Percentiles rank a stretch among this genome's conserved stretches.
Evolutionary conservation across 2,113 vertebrate genomes (phyloP).

Genomic region (Corythornis vintsioides): DNA sequence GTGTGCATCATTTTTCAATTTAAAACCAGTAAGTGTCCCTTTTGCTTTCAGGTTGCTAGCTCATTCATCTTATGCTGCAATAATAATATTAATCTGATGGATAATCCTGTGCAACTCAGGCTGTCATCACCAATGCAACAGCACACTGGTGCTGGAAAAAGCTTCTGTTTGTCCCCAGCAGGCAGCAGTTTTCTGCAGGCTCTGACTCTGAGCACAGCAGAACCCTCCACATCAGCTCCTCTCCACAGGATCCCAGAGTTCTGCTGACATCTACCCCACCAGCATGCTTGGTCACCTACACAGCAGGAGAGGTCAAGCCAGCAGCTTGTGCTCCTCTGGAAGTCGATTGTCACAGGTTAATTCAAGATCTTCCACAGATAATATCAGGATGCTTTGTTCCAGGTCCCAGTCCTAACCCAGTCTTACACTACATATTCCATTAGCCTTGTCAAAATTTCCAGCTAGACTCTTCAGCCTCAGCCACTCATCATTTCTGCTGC

Average conservation of each 20-base stretch:
- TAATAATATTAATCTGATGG: neutral
- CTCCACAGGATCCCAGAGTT: neutral
- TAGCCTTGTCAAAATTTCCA: neutral
- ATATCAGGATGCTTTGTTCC: neutral
- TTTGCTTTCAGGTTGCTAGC: neutral
- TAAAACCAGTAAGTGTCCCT: neutral
- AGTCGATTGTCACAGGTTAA: neutral
- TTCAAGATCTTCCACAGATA: neutral
- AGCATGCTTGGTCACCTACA: accelerated
- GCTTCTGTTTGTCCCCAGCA: neutral
- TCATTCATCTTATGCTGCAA: neutral
- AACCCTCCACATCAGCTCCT: neutral
- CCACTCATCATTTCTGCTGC: neutral
- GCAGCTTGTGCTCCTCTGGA: neutral
- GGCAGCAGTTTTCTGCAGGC: neutral
- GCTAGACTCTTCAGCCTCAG: neutral
- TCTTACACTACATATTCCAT: neutral
- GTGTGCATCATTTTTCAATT: neutral
- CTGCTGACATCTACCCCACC: accelerated
- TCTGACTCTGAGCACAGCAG: neutral
- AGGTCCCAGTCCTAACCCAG: neutral
- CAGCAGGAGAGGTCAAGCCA: accelerated
- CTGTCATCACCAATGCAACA: neutral
- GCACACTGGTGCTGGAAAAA: accelerated
- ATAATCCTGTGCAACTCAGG: neutral